A percentile compares a stretch with the other conserved stretches of the same genome.
Evolutionary conservation across 2,888 invertebrate species (phyloP).

Genomic region (Drosophila subquinaria): DNA sequence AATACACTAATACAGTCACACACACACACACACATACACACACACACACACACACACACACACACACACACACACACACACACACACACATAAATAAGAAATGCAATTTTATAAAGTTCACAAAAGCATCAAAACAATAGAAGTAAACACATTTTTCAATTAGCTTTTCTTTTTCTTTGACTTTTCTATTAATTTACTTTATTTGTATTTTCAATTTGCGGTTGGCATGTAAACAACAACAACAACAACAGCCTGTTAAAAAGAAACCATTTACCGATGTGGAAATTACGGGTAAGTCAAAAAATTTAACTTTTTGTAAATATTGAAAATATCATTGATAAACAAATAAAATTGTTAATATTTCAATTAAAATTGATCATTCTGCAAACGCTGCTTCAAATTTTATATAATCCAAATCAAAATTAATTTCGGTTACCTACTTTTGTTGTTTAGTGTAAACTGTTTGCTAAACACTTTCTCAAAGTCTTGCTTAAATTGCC

Average conservation of each 20-base stretch:
- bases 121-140: slow-evolving; percentile 19
- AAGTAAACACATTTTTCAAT: slow-evolving; percentile 27
- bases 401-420: neutral
- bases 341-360: slow-evolving; percentile 1
- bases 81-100: neutral
- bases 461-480: neutral
- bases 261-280: slow-evolving; percentile 86
- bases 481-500: neutral
- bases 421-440: no score
- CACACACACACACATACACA: neutral
- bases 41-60: neutral
- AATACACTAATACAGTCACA: slow-evolving; percentile 37
- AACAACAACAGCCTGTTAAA: slow-evolving; percentile 82
- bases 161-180: slow-evolving; percentile 35
- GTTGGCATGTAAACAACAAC: slow-evolving; percentile 8
- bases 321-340: slow-evolving; percentile 14
- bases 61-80: slow-evolving; percentile 1
- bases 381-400: neutral
- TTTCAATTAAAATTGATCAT: no score
- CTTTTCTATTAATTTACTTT: slow-evolving; percentile 31
- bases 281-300: slow-evolving; percentile 84
- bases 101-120: slow-evolving; percentile 15
- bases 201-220: slow-evolving; percentile 30
- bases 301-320: neutral
- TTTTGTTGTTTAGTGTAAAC: slow-evolving; percentile 3